These are phyloP conservation scores for Myripristis jacobus DNA, from an alignment of 2,797 vertebrate species.

Conservation along the genomic window DNA sequence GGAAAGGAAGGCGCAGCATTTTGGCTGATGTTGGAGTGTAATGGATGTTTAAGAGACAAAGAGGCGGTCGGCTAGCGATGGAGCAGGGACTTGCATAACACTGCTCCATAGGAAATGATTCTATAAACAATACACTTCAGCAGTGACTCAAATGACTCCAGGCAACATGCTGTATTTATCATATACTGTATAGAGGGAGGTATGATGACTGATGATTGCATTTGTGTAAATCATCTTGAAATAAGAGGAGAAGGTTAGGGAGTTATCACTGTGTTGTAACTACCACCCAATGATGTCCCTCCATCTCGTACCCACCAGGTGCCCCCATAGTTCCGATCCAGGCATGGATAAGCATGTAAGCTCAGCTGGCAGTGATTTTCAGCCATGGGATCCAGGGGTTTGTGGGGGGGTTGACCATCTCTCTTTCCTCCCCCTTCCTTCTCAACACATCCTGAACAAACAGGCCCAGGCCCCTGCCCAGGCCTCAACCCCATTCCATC, in stretches of 20 bases:
- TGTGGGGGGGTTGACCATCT: constrained; percentile 37
- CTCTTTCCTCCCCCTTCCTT: constrained; percentile 49
- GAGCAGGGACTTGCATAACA: constrained; percentile 29
- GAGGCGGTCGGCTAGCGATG: constrained; percentile 1
- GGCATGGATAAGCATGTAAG: constrained; percentile 66
- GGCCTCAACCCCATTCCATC: constrained; percentile 76
- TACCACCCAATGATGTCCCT: constrained; percentile 28
- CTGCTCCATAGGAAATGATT: constrained; percentile 12
- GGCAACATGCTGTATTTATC: constrained; percentile 7
- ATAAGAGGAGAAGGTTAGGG: constrained; percentile 1
- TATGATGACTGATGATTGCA: neutral
- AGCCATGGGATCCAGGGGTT: constrained; percentile 59
- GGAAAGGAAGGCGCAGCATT: constrained; percentile 22
- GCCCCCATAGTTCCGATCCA: constrained; percentile 55
- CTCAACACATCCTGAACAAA: constrained; percentile 77
- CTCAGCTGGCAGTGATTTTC: constrained; percentile 83
- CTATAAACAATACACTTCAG: neutral
- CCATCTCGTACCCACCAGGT: constrained; percentile 51
- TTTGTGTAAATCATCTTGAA: constrained; percentile 35
- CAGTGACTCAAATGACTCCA: constrained; percentile 25
- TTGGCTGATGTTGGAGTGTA: constrained; percentile 47
- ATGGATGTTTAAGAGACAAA: constrained; percentile 27
- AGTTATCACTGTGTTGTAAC: constrained; percentile 31
- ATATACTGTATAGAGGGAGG: constrained; percentile 3
- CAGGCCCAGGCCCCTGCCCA: constrained; percentile 66